Evolutionary conservation across 2,113 vertebrate species (phyloP).

Genomic region (Psophia crepitans): DNA sequence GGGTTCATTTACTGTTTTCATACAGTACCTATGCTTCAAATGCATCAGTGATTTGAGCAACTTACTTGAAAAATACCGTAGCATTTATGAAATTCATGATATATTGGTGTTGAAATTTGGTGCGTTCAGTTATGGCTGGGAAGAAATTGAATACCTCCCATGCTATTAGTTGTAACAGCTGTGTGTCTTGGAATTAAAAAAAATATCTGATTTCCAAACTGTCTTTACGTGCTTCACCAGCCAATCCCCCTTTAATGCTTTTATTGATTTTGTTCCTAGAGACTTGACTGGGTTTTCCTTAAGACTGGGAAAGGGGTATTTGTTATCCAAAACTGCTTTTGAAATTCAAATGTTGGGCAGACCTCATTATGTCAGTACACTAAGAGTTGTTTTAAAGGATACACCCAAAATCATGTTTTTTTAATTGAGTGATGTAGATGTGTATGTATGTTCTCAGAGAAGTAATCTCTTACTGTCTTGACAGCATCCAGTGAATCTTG

Average conservation of each 20-base stretch:
- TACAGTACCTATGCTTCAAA: background rate
- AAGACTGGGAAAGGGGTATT: background rate
- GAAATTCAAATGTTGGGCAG: background rate
- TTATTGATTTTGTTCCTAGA: background rate
- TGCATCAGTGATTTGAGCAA: background rate
- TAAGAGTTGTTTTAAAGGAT: background rate
- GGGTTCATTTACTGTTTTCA: background rate
- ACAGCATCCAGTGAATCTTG: background rate
- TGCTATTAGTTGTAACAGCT: background rate
- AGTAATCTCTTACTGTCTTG: background rate
- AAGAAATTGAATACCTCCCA: background rate
- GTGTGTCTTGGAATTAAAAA: background rate
- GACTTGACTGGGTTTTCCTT: background rate
- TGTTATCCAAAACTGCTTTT: background rate
- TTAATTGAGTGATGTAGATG: background rate
- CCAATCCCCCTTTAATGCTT: background rate
- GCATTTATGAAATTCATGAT: background rate
- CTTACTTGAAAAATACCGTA: background rate
- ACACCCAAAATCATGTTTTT: background rate
- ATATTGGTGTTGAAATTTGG: background rate
- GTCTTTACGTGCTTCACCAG: background rate
- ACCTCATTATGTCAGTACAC: background rate
- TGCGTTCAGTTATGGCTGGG: background rate
- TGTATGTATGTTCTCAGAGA: background rate
- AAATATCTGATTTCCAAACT: background rate